Evolutionary conservation across 1,140 invertebrate species (phyloP), one percentile per base, ranked within the genome.

Genomic region (Drosophila virilis): DNA sequence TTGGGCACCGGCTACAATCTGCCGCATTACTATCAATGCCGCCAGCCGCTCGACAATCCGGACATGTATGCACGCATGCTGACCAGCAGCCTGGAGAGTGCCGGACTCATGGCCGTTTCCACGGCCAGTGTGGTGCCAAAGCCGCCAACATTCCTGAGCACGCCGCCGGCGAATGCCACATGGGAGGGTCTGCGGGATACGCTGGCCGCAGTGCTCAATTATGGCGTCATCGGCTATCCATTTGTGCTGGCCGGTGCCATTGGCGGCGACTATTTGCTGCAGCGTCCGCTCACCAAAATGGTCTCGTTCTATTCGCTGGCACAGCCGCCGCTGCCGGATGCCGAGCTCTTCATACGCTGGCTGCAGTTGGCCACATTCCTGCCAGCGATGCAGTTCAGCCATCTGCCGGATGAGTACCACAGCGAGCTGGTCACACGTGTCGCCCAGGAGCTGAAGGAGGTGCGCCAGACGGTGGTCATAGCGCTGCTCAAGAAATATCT

Each of bases 231-330:
- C 62, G 98, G 98, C 0, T 99, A 97, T 93, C 97, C 97, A 0
- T 98, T 98, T 77, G 94, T 98, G 5, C 96, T 99, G 93, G 97
- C 98, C 0, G 98, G 98, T 0, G 96, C 97, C 15, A 97, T 99
- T 32, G 98, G 98, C 0, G 98, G 98, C 1, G 97, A 97, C 80
- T 92, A 92, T 59, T 37, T 76, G 52, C 64, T 92, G 8, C 57
- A 91, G 28, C 73, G 80, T 66, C 70, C 90, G 13, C 51, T 90
- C 9, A 73, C 77, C 40, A 91, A 91, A 64, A 92, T 92, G 88
- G 69, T 91, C 2, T 89, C 85, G 0, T 92, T 91, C 70, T 91
- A 92, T 28, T 90, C 91, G 6, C 33, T 92, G 17, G 82, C 66
- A 0, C 89, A 91, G 45, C 90, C 91, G 8, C 74, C 78, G 7